Evolutionary conservation across 2,797 vertebrate genomes (phyloP).

Genomic region (Gallinago stenura): DNA sequence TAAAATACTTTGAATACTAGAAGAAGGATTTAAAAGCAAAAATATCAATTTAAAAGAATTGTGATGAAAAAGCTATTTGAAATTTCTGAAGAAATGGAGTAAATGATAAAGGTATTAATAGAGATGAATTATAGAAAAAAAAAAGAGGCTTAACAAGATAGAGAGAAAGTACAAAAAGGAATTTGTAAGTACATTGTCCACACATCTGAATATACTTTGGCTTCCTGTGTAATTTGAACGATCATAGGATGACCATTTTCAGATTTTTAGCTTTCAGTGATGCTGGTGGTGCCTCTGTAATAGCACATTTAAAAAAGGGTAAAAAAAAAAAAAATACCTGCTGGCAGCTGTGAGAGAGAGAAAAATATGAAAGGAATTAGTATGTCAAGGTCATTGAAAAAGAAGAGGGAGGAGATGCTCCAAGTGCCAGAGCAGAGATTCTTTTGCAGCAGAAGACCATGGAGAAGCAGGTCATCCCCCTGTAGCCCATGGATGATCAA

Average conservation of each 20-base stretch:
- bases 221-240: neutral
- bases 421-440: fast-evolving
- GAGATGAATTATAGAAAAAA: neutral
- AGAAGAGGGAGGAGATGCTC: fast-evolving
- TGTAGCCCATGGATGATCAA: neutral
- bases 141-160: fast-evolving
- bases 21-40: neutral
- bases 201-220: neutral
- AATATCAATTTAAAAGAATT: neutral
- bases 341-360: neutral
- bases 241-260: neutral
- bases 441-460: neutral
- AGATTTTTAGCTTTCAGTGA: neutral
- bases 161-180: too few relatives aligned
- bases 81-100: neutral
- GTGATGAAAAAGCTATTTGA: neutral
- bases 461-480: neutral
- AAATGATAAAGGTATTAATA: neutral
- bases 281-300: too few relatives aligned
- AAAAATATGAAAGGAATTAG: neutral
- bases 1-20: neutral
- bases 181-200: neutral
- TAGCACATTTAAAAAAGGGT: neutral
- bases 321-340: neutral
- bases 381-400: neutral